Evolutionary conservation across 1,140 invertebrate genomes (phyloP), one percentile per base, ranked within the genome.

Genomic region (Hormaphis cornu): DNA sequence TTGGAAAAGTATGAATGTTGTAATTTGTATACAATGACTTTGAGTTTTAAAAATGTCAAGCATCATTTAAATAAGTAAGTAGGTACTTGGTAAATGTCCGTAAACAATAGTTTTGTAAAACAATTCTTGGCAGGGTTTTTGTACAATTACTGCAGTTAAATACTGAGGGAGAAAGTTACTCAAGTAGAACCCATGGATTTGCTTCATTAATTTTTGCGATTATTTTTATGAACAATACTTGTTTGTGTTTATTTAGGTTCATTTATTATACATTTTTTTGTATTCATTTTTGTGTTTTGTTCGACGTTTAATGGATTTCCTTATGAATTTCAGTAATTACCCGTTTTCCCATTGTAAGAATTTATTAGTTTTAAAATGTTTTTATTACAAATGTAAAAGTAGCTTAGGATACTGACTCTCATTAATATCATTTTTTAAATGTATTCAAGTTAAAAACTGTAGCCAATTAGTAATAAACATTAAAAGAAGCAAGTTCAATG

Each of bases 101-200:
- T 56, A 37, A 56, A 37, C 33, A 56, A 56, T 56, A 33, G 54
- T 56, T 56, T 56, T 56, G 37, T 56, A 37, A 20, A 37, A 35
- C n/a, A 14, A 56, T 20, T 56, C 14, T 56, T 56, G 54, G 54
- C 54, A 56, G 20, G 35, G 22, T 56, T 56, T 56, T 56, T 33
- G 35, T 37, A 35, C 37, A 33, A 56, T 56, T 56, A 56, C n/a
- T n/a, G n/a, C 20, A 24, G 54, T 56, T 54, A 35, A 56, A 56
- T 56, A 56, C 54, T 56, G 35, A 37, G 54, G 33, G 33, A 37
- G 33, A 20, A 56, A 56, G 20, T 56, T 22, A 35, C 20, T 14
- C 54, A 2, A 37, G 54, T 56, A 37, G 54, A 56, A 56, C 54
- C 35, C 37, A 37, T 56, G 9, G 54, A 56, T 56, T 40, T 56